These are phyloP conservation scores for Polietes domitor DNA, from an alignment of 2,888 invertebrate genomes.

Conservation along the genomic window DNA sequence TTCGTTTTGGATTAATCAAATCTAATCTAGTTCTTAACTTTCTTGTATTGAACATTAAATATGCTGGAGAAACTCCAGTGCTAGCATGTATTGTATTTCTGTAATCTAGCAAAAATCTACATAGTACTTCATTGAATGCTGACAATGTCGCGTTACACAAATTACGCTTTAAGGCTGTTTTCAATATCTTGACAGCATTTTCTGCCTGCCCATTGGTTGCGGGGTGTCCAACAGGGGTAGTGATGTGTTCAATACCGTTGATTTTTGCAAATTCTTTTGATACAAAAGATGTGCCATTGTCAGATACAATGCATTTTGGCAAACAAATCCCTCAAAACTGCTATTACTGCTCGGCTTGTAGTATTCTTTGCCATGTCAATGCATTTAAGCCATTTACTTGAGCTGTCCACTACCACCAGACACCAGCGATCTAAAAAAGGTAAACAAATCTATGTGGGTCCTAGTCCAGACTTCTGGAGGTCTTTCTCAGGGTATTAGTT, in stretches of 20 bases:
- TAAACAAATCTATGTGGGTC: conserved; percentile 63
- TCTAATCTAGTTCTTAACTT: conserved; percentile 51
- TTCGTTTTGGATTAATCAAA: conserved; percentile 58
- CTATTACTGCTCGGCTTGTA: not conserved
- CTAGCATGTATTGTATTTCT: conserved; percentile 46
- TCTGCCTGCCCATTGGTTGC: conserved; percentile 58
- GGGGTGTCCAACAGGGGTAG: conserved; percentile 59
- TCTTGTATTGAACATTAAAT: conserved; percentile 59
- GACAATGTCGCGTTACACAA: conserved; percentile 40
- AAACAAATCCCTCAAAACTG: conserved; percentile 37
- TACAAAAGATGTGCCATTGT: too few species aligned
- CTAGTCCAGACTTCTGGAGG: conserved; percentile 48
- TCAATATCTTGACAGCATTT: conserved; percentile 64
- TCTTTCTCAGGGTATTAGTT: conserved; percentile 55
- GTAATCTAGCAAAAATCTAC: conserved; percentile 64
- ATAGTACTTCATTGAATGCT: conserved; percentile 51
- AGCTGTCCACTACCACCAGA: conserved; percentile 45
- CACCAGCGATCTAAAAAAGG: conserved; percentile 53
- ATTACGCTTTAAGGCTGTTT: conserved; percentile 60
- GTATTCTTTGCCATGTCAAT: not conserved
- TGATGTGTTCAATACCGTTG: conserved; percentile 62
- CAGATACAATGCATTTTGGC: conserved; percentile 57
- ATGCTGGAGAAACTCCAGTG: conserved; percentile 56
- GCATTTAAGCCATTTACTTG: conserved; percentile 67
- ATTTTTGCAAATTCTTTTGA: conserved; percentile 49